These are phyloP conservation scores for Drosophila recens DNA, from an alignment of 2,888 invertebrate species.

Conservation along the genomic window DNA sequence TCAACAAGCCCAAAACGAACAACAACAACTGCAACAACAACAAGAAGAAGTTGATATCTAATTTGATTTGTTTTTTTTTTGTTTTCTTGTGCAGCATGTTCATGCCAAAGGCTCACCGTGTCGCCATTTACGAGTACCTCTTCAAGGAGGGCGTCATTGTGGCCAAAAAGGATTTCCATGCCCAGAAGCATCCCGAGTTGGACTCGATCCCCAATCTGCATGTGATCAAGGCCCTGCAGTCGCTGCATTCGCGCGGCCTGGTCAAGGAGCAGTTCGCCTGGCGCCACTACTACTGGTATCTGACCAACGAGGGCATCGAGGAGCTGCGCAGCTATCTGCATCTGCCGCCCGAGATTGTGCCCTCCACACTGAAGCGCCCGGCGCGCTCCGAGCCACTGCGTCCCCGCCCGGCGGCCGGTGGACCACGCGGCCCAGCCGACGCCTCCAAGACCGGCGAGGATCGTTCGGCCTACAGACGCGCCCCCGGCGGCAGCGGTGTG, in stretches of 20 bases:
- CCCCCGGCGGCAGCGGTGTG: slow-evolving; percentile 89
- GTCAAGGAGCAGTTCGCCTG: slow-evolving; percentile 99
- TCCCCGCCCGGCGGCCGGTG: slow-evolving; percentile 89
- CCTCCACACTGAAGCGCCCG: slow-evolving; percentile 97
- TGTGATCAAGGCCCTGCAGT: slow-evolving; percentile 99
- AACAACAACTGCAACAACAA: slow-evolving; percentile 34
- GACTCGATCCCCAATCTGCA: slow-evolving; percentile 98
- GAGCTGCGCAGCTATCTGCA: slow-evolving; percentile 98
- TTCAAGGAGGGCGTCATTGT: slow-evolving; percentile 99
- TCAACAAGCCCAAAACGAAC: slow-evolving; percentile 40
- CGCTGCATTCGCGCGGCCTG: slow-evolving; percentile 97
- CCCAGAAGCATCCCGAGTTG: slow-evolving; percentile 98
- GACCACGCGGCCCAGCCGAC: slow-evolving; percentile 88
- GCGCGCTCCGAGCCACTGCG: slow-evolving; percentile 94
- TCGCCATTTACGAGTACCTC: slow-evolving; percentile 98
- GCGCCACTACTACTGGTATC: slow-evolving; percentile 99
- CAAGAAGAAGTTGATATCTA: slow-evolving; percentile 38
- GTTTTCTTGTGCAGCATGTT: slow-evolving; percentile 92
- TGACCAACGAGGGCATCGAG: slow-evolving; percentile 99
- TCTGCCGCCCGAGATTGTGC: slow-evolving; percentile 99
- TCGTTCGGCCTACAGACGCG: slow-evolving; percentile 92
- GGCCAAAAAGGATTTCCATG: slow-evolving; percentile 99
- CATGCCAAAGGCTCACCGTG: slow-evolving; percentile 99
- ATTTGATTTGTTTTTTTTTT: slow-evolving; percentile 43
- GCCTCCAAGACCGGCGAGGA: slow-evolving; percentile 92